Percentiles rank a stretch among this genome's conserved stretches.
These are phyloP conservation scores for Microtus pennsylvanicus DNA, from an alignment of 2,113 vertebrate species.

Conservation along the genomic window DNA sequence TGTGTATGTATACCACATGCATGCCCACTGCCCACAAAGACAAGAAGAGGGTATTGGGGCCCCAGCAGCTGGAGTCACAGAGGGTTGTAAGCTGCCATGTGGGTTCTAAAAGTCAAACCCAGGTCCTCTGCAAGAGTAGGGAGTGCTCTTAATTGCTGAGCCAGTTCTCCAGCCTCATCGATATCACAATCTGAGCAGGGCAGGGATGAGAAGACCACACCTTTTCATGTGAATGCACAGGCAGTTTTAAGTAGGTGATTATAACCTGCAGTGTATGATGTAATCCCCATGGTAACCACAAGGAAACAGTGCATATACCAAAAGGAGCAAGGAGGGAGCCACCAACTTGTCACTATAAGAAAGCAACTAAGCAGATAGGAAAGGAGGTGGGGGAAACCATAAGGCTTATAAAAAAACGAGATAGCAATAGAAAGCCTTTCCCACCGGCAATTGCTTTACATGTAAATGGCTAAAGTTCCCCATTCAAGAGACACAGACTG, in stretches of 20 bases:
- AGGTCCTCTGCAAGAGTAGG: neutral
- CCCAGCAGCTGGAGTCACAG: neutral
- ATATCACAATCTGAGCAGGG: neutral
- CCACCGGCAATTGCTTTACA: neutral
- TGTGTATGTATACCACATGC: neutral
- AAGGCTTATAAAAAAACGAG: neutral
- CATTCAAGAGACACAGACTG: neutral
- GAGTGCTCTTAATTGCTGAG: neutral
- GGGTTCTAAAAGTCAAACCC: neutral
- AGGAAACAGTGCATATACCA: neutral
- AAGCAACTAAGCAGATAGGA: slow-evolving; percentile 32
- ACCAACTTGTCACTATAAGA: neutral
- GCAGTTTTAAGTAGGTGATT: neutral
- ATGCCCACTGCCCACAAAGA: neutral
- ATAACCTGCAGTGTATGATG: neutral
- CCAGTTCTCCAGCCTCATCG: neutral
- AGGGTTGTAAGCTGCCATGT: neutral
- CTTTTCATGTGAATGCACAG: neutral
- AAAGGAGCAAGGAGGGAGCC: neutral
- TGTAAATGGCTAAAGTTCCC: slow-evolving; percentile 30
- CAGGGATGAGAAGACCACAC: neutral
- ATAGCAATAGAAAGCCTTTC: neutral
- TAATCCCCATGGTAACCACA: neutral
- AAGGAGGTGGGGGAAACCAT: neutral
- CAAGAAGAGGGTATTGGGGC: neutral